A percentile compares a stretch with the other conserved stretches of the same genome.
Evolutionary conservation across 2,888 invertebrate genomes (phyloP).

Genomic region (Minunthozetes semirufus): DNA sequence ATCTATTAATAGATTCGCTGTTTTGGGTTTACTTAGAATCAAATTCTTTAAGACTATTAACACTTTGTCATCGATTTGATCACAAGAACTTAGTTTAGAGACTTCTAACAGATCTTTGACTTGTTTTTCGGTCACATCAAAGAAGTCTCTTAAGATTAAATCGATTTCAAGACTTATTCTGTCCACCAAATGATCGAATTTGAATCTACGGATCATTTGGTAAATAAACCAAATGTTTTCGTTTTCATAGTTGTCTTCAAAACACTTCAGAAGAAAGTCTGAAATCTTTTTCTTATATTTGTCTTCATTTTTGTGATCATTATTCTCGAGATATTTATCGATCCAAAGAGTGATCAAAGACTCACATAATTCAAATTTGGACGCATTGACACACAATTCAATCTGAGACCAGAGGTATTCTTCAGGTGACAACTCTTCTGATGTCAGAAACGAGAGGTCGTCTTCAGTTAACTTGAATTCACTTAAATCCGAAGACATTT

Average conservation of each 20-base stretch:
- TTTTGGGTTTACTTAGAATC: background rate
- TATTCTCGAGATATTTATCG: background rate
- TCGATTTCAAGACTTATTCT: background rate
- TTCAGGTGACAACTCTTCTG: background rate
- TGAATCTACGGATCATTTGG: background rate
- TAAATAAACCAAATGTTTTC: conserved; percentile 17
- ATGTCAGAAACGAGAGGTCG: background rate
- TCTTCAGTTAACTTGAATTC: background rate
- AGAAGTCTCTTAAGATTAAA: background rate
- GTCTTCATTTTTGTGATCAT: background rate
- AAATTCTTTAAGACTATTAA: background rate
- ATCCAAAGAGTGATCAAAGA: background rate
- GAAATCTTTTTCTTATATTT: background rate
- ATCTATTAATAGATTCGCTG: background rate
- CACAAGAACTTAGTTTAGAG: background rate
- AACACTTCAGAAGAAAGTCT: background rate
- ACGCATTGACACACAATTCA: conserved; percentile 14
- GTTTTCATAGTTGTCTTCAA: background rate
- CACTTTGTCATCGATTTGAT: background rate
- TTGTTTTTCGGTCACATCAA: background rate
- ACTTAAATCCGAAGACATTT: background rate
- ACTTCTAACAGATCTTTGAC: background rate
- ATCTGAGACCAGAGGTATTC: conserved; percentile 12
- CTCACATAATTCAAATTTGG: conserved; percentile 16
- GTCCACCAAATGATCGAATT: background rate